Conservation (phyloP, 2,113 vertebrate genomes). For the Tyto alba region DNA sequence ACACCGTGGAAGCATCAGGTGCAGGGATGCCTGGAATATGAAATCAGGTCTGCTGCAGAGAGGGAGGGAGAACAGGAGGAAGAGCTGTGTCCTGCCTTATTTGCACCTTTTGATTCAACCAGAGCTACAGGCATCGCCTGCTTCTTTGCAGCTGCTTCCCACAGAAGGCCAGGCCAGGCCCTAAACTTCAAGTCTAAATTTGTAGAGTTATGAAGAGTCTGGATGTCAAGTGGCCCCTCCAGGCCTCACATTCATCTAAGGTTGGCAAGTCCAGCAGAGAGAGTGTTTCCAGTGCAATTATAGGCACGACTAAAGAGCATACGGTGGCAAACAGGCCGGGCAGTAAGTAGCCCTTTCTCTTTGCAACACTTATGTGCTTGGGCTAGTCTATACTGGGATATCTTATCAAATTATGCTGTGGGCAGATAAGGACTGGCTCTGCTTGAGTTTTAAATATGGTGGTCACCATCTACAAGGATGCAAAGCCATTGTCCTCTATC, state of each 20-base stretch:
- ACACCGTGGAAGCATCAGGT: background rate
- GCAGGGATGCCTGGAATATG: background rate
- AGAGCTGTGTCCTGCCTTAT: background rate
- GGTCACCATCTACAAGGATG: background rate
- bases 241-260: background rate
- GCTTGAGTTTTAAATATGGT: background rate
- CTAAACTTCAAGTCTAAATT: constrained; percentile 2
- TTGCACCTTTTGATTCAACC: background rate
- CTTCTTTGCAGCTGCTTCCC: constrained; percentile 7
- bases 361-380: background rate
- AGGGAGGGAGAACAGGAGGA: background rate
- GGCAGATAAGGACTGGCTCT: background rate
- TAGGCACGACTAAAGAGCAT: background rate
- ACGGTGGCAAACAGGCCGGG: background rate
- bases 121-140: background rate
- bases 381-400: background rate
- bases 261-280: background rate
- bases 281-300: background rate
- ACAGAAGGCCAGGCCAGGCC: background rate
- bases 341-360: background rate
- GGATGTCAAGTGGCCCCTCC: constrained; percentile 26
- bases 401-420: background rate
- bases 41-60: background rate
- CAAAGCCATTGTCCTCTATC: background rate
- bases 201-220: background rate